These are phyloP conservation scores for Natator depressus DNA, from an alignment of 2,113 vertebrate species.

Conservation along the genomic window DNA sequence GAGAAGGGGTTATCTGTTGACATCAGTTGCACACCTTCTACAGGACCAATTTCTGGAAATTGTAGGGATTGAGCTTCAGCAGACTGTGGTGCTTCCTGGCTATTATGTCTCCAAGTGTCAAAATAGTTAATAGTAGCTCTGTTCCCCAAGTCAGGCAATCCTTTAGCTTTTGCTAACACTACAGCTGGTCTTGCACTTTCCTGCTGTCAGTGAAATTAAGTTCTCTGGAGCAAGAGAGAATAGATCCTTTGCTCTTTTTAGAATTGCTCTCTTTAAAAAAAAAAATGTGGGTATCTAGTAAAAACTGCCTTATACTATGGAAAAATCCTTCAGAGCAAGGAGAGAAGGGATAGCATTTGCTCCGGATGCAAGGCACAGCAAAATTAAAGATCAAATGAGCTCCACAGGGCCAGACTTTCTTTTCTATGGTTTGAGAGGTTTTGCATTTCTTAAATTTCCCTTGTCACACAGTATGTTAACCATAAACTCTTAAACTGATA, in stretches of 20 bases:
- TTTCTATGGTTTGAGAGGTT: background rate
- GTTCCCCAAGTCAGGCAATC: background rate
- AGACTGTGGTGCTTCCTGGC: background rate
- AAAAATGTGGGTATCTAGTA: background rate
- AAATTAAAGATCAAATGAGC: conserved; percentile 16
- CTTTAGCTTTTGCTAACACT: conserved; percentile 23
- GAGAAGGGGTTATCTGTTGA: conserved; percentile 14
- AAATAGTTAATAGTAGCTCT: background rate
- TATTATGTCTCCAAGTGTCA: background rate
- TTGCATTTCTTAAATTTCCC: conserved; percentile 48
- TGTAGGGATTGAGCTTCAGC: background rate
- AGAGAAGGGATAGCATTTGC: background rate
- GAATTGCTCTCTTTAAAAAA: background rate
- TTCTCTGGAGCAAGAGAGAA: background rate
- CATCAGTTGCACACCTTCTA: conserved; percentile 8
- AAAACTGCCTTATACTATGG: background rate
- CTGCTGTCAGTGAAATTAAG: conserved; percentile 23
- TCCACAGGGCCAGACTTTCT: background rate
- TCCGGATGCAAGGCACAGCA: conserved; percentile 8
- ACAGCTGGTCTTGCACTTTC: background rate
- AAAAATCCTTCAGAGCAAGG: conserved; percentile 20
- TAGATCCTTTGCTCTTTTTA: background rate
- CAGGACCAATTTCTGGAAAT: conserved; percentile 41
- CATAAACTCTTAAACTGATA: conserved; percentile 47
- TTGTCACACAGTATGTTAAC: background rate